These are phyloP conservation scores for Bemisia tabaci DNA, from an alignment of 1,140 invertebrate species.

Conservation along the genomic window DNA sequence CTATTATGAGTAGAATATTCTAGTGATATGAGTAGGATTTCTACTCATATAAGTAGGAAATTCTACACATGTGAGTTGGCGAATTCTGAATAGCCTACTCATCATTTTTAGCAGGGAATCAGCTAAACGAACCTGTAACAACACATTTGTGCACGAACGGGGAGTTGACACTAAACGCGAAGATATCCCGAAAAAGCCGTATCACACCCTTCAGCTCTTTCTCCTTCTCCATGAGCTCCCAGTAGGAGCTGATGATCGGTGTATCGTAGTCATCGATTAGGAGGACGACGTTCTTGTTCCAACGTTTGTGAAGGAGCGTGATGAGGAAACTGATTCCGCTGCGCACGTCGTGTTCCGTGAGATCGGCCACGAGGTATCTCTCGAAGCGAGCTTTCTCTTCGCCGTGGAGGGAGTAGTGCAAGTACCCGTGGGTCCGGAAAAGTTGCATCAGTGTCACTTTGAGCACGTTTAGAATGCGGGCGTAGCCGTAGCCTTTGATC, in stretches of 20 bases:
- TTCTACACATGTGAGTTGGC: too few relatives aligned
- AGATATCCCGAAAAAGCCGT: background rate
- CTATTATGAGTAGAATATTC: too few relatives aligned
- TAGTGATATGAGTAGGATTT: too few relatives aligned
- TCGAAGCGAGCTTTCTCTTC: background rate
- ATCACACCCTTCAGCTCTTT: background rate
- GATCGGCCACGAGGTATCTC: background rate
- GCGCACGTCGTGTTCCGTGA: background rate
- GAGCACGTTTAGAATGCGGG: background rate
- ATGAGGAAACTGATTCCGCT: background rate
- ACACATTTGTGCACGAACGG: background rate
- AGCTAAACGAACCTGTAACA: background rate
- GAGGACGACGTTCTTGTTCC: background rate
- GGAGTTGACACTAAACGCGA: background rate
- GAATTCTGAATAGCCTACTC: too few relatives aligned
- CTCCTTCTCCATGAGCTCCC: background rate
- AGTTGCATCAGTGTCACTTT: background rate
- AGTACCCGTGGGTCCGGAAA: background rate
- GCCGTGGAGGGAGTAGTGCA: background rate
- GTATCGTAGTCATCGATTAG: constrained; percentile 5
- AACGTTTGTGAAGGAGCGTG: constrained; percentile 4
- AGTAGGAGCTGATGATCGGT: background rate
- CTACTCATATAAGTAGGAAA: too few relatives aligned
- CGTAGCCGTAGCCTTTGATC: background rate
- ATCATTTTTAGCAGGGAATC: too few relatives aligned